Percentiles rank a stretch among this genome's conserved stretches.
phyloP scores from a whole-genome alignment of 2,797 vertebrate species.

The Cygnus olor region DNA sequence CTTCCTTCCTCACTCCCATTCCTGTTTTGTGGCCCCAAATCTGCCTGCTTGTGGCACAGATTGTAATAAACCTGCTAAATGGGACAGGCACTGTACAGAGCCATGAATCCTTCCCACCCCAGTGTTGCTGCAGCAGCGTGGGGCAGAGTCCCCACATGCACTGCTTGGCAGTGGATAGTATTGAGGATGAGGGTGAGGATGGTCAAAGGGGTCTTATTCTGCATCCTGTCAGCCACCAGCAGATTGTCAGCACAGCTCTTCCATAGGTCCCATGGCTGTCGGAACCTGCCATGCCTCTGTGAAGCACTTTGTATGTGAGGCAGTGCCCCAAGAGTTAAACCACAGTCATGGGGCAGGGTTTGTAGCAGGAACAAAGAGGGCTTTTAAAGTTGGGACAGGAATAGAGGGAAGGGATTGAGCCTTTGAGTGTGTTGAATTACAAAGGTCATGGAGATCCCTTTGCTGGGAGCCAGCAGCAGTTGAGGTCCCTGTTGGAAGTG shows the following conservation, averaged over 20 bases:
- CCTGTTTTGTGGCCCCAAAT: not conserved
- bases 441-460: constrained; percentile 49
- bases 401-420: constrained; percentile 34
- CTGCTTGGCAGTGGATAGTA: not conserved
- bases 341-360: not conserved
- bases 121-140: rapidly evolving
- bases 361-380: constrained; percentile 49
- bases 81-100: not conserved
- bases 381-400: constrained; percentile 48
- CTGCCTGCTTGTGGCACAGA: not conserved
- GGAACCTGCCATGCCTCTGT: not conserved
- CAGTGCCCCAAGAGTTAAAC: constrained; percentile 43
- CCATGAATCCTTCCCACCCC: not conserved
- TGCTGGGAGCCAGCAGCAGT: constrained; percentile 13
- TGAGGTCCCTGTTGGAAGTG: not conserved
- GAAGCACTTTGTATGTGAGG: not conserved
- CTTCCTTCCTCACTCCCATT: not conserved
- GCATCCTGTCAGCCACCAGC: not conserved
- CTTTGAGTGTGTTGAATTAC: constrained; percentile 57
- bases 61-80: not conserved
- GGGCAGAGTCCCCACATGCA: not conserved
- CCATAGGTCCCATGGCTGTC: not conserved
- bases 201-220: not conserved
- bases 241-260: not conserved
- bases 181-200: not conserved